These are phyloP conservation scores for Amphimedon queenslandica DNA, from an alignment of 37 sponge, comb jelly and placozoan species.

Conservation along the genomic window DNA sequence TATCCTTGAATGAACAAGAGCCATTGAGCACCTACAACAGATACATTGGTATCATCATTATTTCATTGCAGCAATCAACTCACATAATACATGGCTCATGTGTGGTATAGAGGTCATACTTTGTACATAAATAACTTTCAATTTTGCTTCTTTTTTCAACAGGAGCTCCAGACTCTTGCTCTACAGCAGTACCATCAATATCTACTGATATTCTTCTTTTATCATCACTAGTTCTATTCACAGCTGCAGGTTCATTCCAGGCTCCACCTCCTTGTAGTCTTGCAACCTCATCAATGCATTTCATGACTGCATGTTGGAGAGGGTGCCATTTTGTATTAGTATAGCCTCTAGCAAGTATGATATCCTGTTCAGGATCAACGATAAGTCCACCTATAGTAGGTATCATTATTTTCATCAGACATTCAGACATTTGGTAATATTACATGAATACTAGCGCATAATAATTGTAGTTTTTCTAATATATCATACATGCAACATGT, in stretches of 20 bases:
- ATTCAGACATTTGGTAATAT: too few species aligned
- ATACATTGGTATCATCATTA: too few species aligned
- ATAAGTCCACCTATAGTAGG: constrained; percentile 64
- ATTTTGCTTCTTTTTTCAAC: constrained; percentile 37
- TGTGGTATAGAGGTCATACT: constrained; percentile 78
- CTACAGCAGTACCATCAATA: not conserved
- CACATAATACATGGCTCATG: constrained; percentile 96
- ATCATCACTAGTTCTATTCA: not conserved
- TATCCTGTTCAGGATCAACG: constrained; percentile 48
- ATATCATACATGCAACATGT: too few species aligned
- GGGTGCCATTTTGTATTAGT: constrained; percentile 30
- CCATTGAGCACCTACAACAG: constrained; percentile 91
- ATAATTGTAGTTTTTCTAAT: too few species aligned
- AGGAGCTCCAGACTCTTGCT: constrained; percentile 8
- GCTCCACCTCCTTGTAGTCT: constrained; percentile 72
- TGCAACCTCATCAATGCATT: constrained; percentile 81
- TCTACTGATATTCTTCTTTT: not conserved
- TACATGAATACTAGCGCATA: too few species aligned
- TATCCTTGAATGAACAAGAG: constrained; percentile 92
- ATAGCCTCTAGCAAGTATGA: constrained; percentile 52
- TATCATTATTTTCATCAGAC: too few species aligned
- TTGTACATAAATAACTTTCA: constrained; percentile 86
- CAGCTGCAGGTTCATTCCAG: constrained; percentile 10
- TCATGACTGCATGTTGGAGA: constrained; percentile 86
- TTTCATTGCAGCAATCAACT: too few species aligned